Evolutionary conservation across 2,797 vertebrate genomes (phyloP), one percentile per base, ranked within the genome.

Genomic region (Poeciliopsis turneri): DNA sequence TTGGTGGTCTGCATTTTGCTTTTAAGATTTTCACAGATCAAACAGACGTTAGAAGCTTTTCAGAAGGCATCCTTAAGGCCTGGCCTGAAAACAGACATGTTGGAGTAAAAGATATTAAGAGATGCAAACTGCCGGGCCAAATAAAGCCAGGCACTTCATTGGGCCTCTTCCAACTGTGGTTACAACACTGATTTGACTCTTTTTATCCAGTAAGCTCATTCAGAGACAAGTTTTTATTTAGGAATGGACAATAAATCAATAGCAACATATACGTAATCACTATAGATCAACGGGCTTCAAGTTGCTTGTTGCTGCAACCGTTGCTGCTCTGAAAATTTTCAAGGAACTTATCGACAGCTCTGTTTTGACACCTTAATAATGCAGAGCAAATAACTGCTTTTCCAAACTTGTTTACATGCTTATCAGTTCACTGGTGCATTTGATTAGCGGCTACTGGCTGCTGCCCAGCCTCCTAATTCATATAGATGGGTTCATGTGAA

Each of bases 1-100:
- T 30, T 66, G 23, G 68, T 75, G 66, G 13, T 71, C 81, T 78
- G 68, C 30, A 43, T 79, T 82, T 80, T 80, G 51, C 49, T 72
- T 78, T 81, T 66, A 36, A 33, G 30, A 36, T 36, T 18, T 64
- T 64, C 6, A 36, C 28, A 80, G 75, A 87, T 85, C 28, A 66
- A 46, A 75, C 30, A 16, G 6, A 25, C 2, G 2, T 75, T n/a
- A 4, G 43, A 53, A 53, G 71, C n/a, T 33, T 33, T 72, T 15
- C 5, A 25, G 11, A 39, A 53, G 47, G 79, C 30, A 75, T 49
- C 33, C 53, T 47, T 20, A 25, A n/a, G 41, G 4, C n/a, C 25
- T 45, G 25, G 13, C 41, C 12, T 43, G 68, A 45, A 70, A 45
- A 45, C 30, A 36, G 55, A 59, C 30, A 7, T 36, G 59, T 36